Evolutionary conservation across 2,888 invertebrate species (phyloP), one percentile per base, ranked within the genome.

Genomic region (Volucella inflata): DNA sequence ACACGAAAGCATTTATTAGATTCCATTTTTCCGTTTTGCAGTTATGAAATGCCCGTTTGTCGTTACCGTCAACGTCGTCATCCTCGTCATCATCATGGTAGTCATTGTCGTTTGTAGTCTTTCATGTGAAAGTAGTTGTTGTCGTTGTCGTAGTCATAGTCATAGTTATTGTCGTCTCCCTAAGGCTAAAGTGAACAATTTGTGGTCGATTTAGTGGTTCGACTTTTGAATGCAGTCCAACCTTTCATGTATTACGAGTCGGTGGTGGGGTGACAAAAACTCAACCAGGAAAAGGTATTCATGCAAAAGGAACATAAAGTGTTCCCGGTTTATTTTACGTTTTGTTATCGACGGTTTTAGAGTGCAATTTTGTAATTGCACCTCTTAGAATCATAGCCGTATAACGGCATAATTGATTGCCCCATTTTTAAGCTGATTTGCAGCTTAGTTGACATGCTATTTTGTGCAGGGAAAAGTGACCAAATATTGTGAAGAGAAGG

Each of bases 321-420:
- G 72, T 85, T 85, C 65, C 60, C 55, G 76, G 85, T 65, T 85
- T 80, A 81, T 71, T 85, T 81, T 44, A 50, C 85, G 81, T 85
- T 85, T 85, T 85, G 85, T 85, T 85, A 85, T 85, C 85, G 81
- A 77, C 59, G 77, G 65, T 78, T 82, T 87, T 78, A 78, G 78
- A 87, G 82, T 70, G 78, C 85, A 77, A 81, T 87, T 87, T 87
- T 87, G 87, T 87, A 87, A 87, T 87, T 82, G 87, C 76, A 80
- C 67, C 87, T 87, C 74, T 82, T 87, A 81, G 81, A 81, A 51
- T 80, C 85, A 85, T 82, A 55, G 74, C 68, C 17, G 64, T 82
- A 82, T 87, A 82, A 87, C 87, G 42, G 82, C 70, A 74, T 87
- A 87, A 87, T 87, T 87, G 87, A 87, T 87, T 87, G 87, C 77